These are phyloP conservation scores for Gadus chalcogrammus DNA, from an alignment of 2,113 vertebrate species.

Conservation along the genomic window DNA sequence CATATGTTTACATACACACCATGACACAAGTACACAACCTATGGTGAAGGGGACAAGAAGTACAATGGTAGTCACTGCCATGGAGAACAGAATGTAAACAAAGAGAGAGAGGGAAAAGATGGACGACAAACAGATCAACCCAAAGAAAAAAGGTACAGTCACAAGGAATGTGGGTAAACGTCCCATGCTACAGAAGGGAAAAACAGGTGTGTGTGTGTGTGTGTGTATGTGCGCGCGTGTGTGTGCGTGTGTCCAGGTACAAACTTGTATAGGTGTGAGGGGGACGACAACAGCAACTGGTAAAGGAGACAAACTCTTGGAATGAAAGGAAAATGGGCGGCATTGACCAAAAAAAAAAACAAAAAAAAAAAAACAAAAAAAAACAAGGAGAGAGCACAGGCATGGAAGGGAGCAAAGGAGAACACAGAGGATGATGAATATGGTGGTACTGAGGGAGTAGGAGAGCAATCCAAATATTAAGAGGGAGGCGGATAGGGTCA, in stretches of 20 bases:
- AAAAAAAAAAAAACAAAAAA: no score
- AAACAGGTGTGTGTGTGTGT: no score
- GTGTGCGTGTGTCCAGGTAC: no score
- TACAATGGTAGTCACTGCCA: constrained; percentile 7
- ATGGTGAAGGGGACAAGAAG: constrained; percentile 17
- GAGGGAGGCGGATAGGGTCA: no score
- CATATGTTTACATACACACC: constrained; percentile 15
- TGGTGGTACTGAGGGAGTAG: no score
- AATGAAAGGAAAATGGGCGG: constrained; percentile 15
- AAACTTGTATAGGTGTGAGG: neutral
- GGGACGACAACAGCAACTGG: neutral
- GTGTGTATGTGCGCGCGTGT: no score
- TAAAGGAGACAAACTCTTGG: neutral
- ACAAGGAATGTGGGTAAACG: no score
- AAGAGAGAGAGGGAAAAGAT: no score
- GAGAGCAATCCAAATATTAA: no score
- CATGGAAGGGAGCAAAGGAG: neutral
- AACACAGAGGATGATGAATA: no score
- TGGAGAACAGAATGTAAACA: constrained; percentile 9
- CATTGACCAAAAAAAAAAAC: no score
- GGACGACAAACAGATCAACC: neutral
- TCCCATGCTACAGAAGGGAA: no score
- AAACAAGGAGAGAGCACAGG: constrained; percentile 22
- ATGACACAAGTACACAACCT: neutral
- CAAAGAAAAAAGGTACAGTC: neutral